Conservation (phyloP, 2,797 vertebrate species). For the Huso huso region DNA sequence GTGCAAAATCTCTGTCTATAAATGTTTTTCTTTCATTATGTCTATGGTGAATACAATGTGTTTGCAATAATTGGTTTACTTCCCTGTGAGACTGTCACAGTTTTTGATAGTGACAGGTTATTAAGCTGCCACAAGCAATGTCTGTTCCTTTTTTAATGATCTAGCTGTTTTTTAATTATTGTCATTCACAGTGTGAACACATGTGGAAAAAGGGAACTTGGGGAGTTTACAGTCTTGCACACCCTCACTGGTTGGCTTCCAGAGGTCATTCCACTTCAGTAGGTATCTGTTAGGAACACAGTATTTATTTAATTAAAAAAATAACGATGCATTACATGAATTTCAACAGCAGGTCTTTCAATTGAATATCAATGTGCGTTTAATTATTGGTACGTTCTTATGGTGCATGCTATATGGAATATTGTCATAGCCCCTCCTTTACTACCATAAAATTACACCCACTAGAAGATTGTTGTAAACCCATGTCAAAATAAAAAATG, state of each 20-base stretch:
- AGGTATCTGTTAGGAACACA: slow-evolving; percentile 31
- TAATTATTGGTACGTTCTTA: neutral
- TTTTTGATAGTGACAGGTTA: slow-evolving; percentile 3
- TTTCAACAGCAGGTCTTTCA: neutral
- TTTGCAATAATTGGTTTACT: slow-evolving; percentile 6
- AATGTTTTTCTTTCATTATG: no score
- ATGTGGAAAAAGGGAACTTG: slow-evolving; percentile 57
- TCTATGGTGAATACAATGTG: neutral
- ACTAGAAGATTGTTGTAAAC: no score
- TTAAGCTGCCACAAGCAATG: neutral
- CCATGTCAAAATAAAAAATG: neutral
- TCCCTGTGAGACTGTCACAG: neutral
- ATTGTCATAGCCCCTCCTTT: no score
- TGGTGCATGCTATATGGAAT: no score
- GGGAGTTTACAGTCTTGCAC: slow-evolving; percentile 76
- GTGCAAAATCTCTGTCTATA: no score
- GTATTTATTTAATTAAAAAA: no score
- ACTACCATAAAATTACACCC: no score
- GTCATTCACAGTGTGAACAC: slow-evolving; percentile 47
- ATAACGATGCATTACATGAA: no score
- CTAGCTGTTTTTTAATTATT: slow-evolving; percentile 12
- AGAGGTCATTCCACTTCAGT: slow-evolving; percentile 76
- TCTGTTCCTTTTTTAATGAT: neutral
- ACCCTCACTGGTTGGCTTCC: slow-evolving; percentile 85
- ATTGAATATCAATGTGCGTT: neutral